These are phyloP conservation scores for Emesis russula DNA, from an alignment of 2,888 invertebrate genomes.

Conservation along the genomic window DNA sequence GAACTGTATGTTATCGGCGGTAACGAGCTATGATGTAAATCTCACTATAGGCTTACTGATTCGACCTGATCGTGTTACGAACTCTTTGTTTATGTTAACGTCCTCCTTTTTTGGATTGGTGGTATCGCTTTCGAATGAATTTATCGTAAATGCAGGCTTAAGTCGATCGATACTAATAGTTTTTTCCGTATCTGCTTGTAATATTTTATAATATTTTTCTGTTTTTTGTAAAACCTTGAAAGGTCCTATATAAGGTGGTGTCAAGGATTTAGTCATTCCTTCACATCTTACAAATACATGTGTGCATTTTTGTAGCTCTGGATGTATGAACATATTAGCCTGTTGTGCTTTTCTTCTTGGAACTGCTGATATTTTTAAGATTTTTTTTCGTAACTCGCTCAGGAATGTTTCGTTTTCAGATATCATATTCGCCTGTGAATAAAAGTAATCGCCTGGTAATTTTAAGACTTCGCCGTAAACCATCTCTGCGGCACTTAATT, in stretches of 20 bases:
- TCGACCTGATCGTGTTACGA: slow-evolving; percentile 26
- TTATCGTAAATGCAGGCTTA: slow-evolving; percentile 36
- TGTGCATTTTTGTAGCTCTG: slow-evolving; percentile 47
- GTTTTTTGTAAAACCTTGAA: slow-evolving; percentile 48
- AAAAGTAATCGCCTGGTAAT: slow-evolving; percentile 87
- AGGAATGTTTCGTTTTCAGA: not conserved
- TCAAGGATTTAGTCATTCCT: slow-evolving; percentile 39
- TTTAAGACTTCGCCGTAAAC: slow-evolving; percentile 82
- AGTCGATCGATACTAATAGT: slow-evolving; percentile 44
- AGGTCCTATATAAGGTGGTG: slow-evolving; percentile 46
- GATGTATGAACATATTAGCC: slow-evolving; percentile 48
- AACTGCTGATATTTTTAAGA: slow-evolving; percentile 16
- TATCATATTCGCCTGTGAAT: slow-evolving; percentile 17
- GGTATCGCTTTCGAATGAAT: not conserved
- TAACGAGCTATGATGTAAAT: no score
- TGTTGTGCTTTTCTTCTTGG: slow-evolving; percentile 23
- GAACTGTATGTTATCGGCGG: no score
- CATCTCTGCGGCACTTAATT: slow-evolving; percentile 84
- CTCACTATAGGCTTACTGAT: no score
- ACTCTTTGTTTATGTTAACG: slow-evolving; percentile 16
- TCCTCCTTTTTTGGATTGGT: not conserved
- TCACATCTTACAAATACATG: slow-evolving; percentile 55
- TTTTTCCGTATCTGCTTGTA: slow-evolving; percentile 45
- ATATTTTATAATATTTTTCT: slow-evolving; percentile 61
- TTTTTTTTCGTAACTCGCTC: slow-evolving; percentile 11